Conservation (phyloP, 2,113 vertebrate genomes). For the Limnothrissa miodon region DNA sequence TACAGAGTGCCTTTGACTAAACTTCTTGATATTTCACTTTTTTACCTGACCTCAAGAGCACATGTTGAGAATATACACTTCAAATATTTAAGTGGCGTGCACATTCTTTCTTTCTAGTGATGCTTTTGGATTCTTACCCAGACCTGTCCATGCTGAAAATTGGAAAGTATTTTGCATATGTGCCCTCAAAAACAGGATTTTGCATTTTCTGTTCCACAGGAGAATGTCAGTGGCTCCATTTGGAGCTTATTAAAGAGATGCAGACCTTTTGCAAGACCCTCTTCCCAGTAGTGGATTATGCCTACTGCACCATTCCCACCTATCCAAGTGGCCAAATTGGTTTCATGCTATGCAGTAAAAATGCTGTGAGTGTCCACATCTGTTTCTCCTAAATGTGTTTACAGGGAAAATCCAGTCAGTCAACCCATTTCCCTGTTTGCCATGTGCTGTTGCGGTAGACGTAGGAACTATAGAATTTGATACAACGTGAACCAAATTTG, state of each 20-base stretch:
- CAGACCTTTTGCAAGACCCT: constrained; percentile 91
- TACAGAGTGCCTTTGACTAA: no score
- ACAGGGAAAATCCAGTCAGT: no score
- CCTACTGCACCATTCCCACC: constrained; percentile 94
- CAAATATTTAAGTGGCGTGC: no score
- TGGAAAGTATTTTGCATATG: not conserved
- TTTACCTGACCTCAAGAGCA: no score
- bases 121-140: no score
- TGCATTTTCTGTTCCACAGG: constrained; percentile 63
- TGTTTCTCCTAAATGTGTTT: not conserved
- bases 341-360: constrained; percentile 99
- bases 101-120: no score
- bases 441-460: no score
- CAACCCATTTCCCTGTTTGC: no score
- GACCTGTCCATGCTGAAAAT: not conserved
- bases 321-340: constrained; percentile 98
- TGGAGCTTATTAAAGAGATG: constrained; percentile 98
- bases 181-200: not conserved
- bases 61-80: no score
- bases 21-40: no score
- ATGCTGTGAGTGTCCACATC: constrained; percentile 73
- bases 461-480: no score
- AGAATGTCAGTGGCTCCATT: constrained; percentile 97
- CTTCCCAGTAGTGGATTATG: constrained; percentile 92
- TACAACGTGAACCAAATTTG: no score